Conservation (phyloP, 2,797 vertebrate genomes). For the Fistularia commersonii region DNA sequence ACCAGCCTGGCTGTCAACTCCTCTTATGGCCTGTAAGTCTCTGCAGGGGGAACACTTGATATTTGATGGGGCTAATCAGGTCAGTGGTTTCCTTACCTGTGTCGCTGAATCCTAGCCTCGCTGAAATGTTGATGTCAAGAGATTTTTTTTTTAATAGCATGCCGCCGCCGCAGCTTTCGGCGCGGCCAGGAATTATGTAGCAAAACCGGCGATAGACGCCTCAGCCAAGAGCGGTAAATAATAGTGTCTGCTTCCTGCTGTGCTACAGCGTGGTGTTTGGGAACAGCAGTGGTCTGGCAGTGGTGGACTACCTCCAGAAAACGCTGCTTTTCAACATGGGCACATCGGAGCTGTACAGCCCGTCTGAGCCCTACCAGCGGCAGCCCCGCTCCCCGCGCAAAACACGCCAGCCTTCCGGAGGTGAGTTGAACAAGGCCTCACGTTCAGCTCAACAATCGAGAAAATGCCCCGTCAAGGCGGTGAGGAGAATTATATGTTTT, state of each 20-base stretch:
- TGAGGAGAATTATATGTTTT: no score
- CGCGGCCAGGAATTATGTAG: background rate
- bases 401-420: conserved; percentile 88
- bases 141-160: conserved; percentile 6
- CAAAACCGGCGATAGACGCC: no score
- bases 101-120: background rate
- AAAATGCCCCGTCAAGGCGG: no score
- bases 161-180: background rate
- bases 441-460: no score
- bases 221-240: no score
- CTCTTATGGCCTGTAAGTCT: conserved; percentile 92
- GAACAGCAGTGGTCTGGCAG: conserved; percentile 91
- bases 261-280: conserved; percentile 90
- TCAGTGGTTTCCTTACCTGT: background rate
- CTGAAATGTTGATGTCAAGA: no score
- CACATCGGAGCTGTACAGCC: conserved; percentile 88
- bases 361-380: conserved; percentile 88
- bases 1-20: conserved; percentile 94
- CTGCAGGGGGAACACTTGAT: background rate
- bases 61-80: conserved; percentile 5
- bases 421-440: conserved; percentile 63
- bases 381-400: conserved; percentile 92
- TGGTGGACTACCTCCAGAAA: conserved; percentile 97
- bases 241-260: background rate
- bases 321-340: conserved; percentile 89